Evolutionary conservation across 2,888 invertebrate species (phyloP), one percentile per base, ranked within the genome.

Genomic region (Elysia crispata): DNA sequence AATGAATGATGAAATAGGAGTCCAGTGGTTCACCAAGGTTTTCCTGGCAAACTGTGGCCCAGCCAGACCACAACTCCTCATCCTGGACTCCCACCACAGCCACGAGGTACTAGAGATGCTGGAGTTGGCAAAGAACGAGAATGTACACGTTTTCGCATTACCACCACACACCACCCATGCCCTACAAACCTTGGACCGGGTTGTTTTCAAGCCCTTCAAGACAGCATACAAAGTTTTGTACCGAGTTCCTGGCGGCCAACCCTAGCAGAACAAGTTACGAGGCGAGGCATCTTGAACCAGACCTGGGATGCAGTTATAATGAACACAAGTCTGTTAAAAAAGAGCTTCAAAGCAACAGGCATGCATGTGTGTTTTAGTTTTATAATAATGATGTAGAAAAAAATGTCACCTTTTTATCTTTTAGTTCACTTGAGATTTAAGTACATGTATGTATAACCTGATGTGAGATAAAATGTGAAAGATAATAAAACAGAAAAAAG

Each of bases 1-100:
- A 85, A 86, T 87, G 81, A 69, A 77, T 1, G 83, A 85, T 64
- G 81, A 82, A 1, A 69, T 87, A 8, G 85, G 85, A 1, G 82
- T 83, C 18, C 70, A 81, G 60, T 86, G 86, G 86, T 86, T 87
- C 70, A 28, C 67, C 5, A 75, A 83, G 1, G 77, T 86, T 0
- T 87, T 85, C 67, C 66, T 86, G 18, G 64, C 64, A 15, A 23
- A 83, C 79, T 86, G 86, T 79, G 85, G 85, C 20, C 60, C 80
- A 13, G 80, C 81, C 60, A 78, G 87, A 20, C 86, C 87, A 15
- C 86, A 85, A 60, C 79, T 87, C 0, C 76, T 86, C 0, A 81
- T 87, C 28, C 60, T 86, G 33, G 87, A 87, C 69, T 84, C 84
- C 20, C 85, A 86, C 70, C 57, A 15, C 75, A 81, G 54, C 69